These are phyloP conservation scores for Scelioninae gen. 1 DNA, from an alignment of 2,888 invertebrate species.

Conservation along the genomic window DNA sequence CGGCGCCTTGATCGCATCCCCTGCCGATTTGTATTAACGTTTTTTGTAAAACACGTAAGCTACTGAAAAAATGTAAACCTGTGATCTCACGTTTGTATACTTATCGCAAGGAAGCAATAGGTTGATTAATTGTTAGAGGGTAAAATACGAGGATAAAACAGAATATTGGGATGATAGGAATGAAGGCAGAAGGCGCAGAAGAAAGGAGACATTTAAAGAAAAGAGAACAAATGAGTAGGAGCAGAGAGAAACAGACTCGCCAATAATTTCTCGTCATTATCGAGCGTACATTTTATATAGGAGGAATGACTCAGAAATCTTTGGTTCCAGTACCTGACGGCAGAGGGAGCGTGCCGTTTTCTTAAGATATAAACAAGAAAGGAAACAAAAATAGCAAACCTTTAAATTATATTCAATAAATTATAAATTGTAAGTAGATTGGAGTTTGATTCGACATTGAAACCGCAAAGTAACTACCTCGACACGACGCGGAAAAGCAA, in stretches of 20 bases:
- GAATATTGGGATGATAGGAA: too few relatives aligned
- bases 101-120: too few relatives aligned
- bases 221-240: conserved; percentile 64
- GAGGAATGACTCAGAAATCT: conserved; percentile 66
- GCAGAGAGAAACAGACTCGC: conserved; percentile 70
- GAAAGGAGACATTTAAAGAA: too few relatives aligned
- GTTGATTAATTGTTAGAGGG: too few relatives aligned
- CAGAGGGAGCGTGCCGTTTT: conserved; percentile 56
- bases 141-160: too few relatives aligned
- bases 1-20: too few relatives aligned
- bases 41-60: too few relatives aligned
- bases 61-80: too few relatives aligned
- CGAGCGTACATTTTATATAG: conserved; percentile 54
- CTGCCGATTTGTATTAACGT: too few relatives aligned
- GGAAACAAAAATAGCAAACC: conserved; percentile 30
- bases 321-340: conserved; percentile 70
- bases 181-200: too few relatives aligned
- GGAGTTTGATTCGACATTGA: conserved; percentile 59
- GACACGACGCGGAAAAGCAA: conserved; percentile 41
- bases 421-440: conserved; percentile 59
- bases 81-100: too few relatives aligned
- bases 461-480: conserved; percentile 65
- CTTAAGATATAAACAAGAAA: conserved; percentile 44
- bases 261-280: conserved; percentile 68
- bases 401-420: conserved; percentile 12